phyloP scores from a whole-genome alignment of 2,113 vertebrate species.

The Malurus alboscapulatus region DNA sequence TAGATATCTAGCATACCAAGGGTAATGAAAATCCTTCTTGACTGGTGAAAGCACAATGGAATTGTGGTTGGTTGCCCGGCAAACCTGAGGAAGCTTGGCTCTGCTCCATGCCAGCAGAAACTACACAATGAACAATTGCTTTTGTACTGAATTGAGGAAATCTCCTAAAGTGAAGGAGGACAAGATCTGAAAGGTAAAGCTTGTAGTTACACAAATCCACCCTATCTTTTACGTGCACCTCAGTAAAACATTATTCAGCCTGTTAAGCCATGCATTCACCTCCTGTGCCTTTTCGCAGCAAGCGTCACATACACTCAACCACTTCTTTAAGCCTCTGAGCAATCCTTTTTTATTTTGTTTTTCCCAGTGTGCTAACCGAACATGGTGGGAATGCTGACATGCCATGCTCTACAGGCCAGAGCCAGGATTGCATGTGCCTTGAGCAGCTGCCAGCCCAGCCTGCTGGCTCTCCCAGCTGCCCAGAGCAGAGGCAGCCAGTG shows the following conservation, averaged over 20 bases:
- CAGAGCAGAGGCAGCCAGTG: constrained; percentile 27
- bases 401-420: background rate
- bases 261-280: background rate
- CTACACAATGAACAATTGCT: constrained; percentile 34
- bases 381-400: background rate
- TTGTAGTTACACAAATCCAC: constrained; percentile 60
- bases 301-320: fast-evolving
- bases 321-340: background rate
- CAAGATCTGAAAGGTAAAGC: constrained; percentile 30
- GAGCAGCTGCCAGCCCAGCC: constrained; percentile 23
- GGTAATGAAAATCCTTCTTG: constrained; percentile 7
- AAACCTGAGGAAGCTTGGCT: constrained; percentile 30
- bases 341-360: background rate
- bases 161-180: constrained; percentile 19
- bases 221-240: constrained; percentile 10
- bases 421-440: constrained; percentile 48
- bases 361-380: background rate
- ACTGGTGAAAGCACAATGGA: background rate
- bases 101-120: background rate
- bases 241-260: constrained; percentile 35
- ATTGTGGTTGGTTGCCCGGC: background rate
- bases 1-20: constrained; percentile 4
- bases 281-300: background rate
- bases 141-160: background rate
- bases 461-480: background rate